Evolutionary conservation across 1,140 invertebrate species (phyloP), one percentile per base, ranked within the genome.

Genomic region (Zaprionus ghesquierei): DNA sequence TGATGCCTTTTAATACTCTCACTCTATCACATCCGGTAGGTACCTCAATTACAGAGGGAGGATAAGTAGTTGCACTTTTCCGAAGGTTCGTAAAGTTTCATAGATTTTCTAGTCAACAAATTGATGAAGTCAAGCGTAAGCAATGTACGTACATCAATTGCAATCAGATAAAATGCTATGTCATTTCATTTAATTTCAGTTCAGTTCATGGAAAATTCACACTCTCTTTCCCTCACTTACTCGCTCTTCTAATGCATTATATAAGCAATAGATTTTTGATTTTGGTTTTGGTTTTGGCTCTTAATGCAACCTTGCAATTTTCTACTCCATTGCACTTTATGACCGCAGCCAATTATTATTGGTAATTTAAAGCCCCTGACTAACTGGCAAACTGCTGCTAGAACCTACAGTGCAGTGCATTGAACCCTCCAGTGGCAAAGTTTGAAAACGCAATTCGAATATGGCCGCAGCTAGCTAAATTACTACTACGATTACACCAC

Each of bases 281-380:
- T 56, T 46, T 54, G 13, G 20, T 54, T 64, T 66, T 75, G n/a
- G 20, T n/a, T n/a, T n/a, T n/a, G 66, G 61, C 66, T 69, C 66
- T 69, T 75, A 31, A 15, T 59, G 82, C 82, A 89, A 87, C 75
- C 75, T 71, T 82, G 79, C 84, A 86, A 82, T 86, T 87, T 86
- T 82, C 82, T 70, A 89, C 75, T 58, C 69, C 79, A 81, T 71
- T 86, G 82, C 82, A 77, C 61, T 79, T 79, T 76, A 68, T 77
- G 69, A 86, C 82, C 79, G 72, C 82, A 87, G 58, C 13, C 62
- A 82, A 82, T 77, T 64, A 70, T 77, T 54, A 50, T 33, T 44
- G 58, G 70, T 69, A 87, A 86, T 72, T 66, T 58, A 69, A 77
- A 64, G 69, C 69, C 64, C 64, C 56, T 72, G 68, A 72, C 58